Evolutionary conservation across 2,797 vertebrate species (phyloP), one percentile per base, ranked within the genome.

Genomic region (Argyrosomus regius): DNA sequence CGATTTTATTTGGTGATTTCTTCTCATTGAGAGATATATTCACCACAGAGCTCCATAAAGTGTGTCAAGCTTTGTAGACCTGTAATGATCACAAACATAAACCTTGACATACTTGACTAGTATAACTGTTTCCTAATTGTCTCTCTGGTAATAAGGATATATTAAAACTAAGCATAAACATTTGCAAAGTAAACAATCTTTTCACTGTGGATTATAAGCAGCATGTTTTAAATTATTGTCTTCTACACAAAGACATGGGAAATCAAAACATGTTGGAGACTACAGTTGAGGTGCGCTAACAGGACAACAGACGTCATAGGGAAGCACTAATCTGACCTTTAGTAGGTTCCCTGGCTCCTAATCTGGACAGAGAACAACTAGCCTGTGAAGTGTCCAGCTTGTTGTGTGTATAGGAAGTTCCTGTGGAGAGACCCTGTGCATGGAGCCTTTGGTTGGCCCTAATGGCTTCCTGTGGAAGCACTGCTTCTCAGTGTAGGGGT

Each of bases 381-480:
- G 83, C 65, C 66, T 84, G 72, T 73, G 78, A 87, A 83, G 84
- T 80, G 81, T 85, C 61, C 71, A 26, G 67, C n/a, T 63, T 48
- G 57, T 43, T 83, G 64, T 77, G 72, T 52, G 61, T 71, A 73
- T 77, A 89, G 91, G 93, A 93, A 93, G 91, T 92, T 92, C 89
- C 90, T 90, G 90, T 84, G 86, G 89, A 89, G 88, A 88, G 72
- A 85, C 83, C 70, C 81, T 73, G 87, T 79, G 75, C 75, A 82
- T 64, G 41, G 68, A 84, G 77, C 72, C 77, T 78, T 89, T 85
- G 70, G 77, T 86, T 77, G 84, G 84, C 83, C 77, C 85, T 71
- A 79, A 92, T 83, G 83, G 86, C 79, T 95, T 95, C 94, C 94
- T 94, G 93, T 90, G 92, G 93, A 94, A 93, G 91, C 77, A 41